These are phyloP conservation scores for Drosophila niveifrons DNA, from an alignment of 2,888 invertebrate species.

Conservation along the genomic window DNA sequence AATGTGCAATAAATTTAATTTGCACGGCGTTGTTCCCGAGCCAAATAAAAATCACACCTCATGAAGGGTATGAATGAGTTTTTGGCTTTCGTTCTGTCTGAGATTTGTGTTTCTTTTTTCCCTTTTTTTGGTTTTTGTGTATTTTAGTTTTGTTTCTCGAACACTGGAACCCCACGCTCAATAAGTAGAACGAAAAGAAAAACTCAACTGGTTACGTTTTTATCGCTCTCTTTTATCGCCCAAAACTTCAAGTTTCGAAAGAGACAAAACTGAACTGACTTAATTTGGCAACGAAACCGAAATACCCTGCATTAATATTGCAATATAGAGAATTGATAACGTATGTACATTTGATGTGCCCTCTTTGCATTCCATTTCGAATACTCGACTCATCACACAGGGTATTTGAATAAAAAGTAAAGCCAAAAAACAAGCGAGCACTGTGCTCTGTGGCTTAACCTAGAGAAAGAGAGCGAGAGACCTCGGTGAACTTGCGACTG, in stretches of 20 bases:
- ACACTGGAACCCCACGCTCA: slow-evolving; percentile 19
- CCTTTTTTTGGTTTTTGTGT: too few relatives aligned
- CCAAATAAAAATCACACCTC: slow-evolving; percentile 60
- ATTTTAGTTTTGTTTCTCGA: neutral
- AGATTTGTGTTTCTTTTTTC: neutral
- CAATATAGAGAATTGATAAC: neutral
- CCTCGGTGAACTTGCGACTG: slow-evolving; percentile 54
- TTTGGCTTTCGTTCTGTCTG: slow-evolving; percentile 19
- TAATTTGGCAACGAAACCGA: neutral
- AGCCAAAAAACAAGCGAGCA: slow-evolving; percentile 23
- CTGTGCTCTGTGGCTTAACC: slow-evolving; percentile 55
- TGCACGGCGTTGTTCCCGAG: slow-evolving; percentile 52
- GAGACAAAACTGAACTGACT: slow-evolving; percentile 38
- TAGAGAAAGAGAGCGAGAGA: slow-evolving; percentile 35
- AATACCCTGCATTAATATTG: slow-evolving; percentile 27
- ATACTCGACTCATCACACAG: slow-evolving; percentile 3
- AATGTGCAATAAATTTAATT: slow-evolving; percentile 84
- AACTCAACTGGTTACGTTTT: slow-evolving; percentile 54
- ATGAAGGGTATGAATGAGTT: slow-evolving; percentile 55
- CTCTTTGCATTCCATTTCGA: neutral
- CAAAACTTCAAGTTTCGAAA: slow-evolving; percentile 67
- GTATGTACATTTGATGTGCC: neutral
- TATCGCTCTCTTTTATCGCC: slow-evolving; percentile 71
- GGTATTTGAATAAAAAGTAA: slow-evolving; percentile 23
- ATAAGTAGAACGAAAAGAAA: slow-evolving; percentile 52